These are phyloP conservation scores for Scaptomyza pallida DNA, from an alignment of 1,140 invertebrate genomes.

Conservation along the genomic window DNA sequence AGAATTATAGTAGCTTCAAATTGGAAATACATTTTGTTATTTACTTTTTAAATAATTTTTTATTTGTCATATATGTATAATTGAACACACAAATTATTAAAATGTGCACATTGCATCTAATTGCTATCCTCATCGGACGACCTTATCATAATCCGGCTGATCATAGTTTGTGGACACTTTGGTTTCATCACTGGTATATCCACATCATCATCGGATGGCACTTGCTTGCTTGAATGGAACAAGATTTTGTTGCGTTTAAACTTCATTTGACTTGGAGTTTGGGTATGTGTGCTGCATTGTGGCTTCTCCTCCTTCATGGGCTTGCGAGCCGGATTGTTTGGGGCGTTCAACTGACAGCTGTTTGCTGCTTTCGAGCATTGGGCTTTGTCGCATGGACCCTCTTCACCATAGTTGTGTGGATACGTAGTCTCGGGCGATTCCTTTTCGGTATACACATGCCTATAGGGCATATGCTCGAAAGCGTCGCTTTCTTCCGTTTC, in stretches of 20 bases:
- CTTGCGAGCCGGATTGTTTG: background rate
- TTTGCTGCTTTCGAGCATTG: background rate
- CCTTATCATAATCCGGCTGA: slow-evolving; percentile 20
- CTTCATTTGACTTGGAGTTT: background rate
- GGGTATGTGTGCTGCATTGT: background rate
- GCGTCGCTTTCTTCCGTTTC: slow-evolving; percentile 36
- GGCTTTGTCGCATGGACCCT: slow-evolving; percentile 38
- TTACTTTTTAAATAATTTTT: no score
- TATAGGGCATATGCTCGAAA: slow-evolving; percentile 60
- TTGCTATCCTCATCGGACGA: slow-evolving; percentile 34
- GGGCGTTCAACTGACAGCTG: background rate
- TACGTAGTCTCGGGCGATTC: slow-evolving; percentile 45
- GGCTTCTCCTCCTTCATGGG: background rate
- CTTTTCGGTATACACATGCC: slow-evolving; percentile 57
- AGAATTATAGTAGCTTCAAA: no score
- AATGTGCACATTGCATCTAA: no score
- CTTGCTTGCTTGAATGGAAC: background rate
- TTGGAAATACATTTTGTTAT: no score
- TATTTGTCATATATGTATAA: no score
- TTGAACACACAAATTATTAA: no score
- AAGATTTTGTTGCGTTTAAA: slow-evolving; percentile 1
- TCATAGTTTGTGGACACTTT: slow-evolving; percentile 33
- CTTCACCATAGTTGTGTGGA: slow-evolving; percentile 45
- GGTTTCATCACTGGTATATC: slow-evolving; percentile 19
- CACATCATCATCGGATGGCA: background rate